Base-by-base conservation (phyloP, 2,888 invertebrate genomes). In the Acheta domesticus region DNA sequence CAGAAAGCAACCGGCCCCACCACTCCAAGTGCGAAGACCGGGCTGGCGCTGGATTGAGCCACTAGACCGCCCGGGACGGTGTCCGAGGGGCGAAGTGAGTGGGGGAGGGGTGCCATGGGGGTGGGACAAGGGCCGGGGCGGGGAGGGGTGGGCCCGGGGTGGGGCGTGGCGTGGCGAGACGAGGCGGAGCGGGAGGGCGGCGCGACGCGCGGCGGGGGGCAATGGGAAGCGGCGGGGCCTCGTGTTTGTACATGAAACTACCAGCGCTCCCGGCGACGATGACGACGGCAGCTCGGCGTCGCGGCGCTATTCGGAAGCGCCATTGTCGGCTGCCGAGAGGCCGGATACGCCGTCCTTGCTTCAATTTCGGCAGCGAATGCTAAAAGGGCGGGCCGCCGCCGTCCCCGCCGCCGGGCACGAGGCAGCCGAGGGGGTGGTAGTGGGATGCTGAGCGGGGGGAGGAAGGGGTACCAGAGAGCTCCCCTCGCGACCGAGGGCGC, bases 241-340 rank as follows among this genome's bases (percentile, higher is more conserved):
- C n/a, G 62, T 62, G 62, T 62, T 62, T 62, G 62, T 62, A 62
- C 62, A 62, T 11, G 62, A 62, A 62, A 62, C 62, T 62, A 62
- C 62, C 14, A 62, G 62, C 62, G 14, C 62, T 62, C n/a, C 62
- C 14, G 62, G 62, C 4, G 4, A 62, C 62, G 62, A 36, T 36
- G 36, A 36, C 36, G 36, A 36, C 36, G 36, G 36, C 36, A 36
- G 36, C 36, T 5, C 62, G 62, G 16, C 62, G 62, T n/a, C n/a
- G 16, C n/a, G 62, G 62, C 4, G 14, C 62, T 62, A 62, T 62
- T 62, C 16, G 62, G 62, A 62, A 19, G 62, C 62, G 62, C 62
- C 62, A 62, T 62, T 62, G 62, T 62, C 62, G 62, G n/a, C 36
- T 4, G 62, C 14, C 14, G 62, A 62, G 62, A 62, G 62, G 14